These are phyloP conservation scores for Asteroscopus sphinx DNA, from an alignment of 2,888 invertebrate genomes.

Conservation along the genomic window DNA sequence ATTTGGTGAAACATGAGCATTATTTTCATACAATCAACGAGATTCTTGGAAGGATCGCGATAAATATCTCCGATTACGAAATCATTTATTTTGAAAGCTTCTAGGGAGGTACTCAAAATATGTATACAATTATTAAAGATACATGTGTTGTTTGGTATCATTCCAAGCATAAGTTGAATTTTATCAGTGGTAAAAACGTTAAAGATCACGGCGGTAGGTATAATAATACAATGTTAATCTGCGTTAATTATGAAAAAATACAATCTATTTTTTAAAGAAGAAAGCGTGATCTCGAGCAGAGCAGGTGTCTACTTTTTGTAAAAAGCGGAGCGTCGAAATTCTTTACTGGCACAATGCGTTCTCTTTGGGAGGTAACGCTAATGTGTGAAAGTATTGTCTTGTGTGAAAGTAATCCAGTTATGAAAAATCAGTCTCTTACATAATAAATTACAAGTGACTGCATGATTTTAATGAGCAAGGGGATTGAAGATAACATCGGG, in stretches of 20 bases:
- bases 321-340: constrained; percentile 60
- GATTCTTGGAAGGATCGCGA: constrained; percentile 49
- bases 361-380: constrained; percentile 62
- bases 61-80: constrained; percentile 37
- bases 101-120: constrained; percentile 11
- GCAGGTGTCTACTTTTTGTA: constrained; percentile 44
- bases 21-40: constrained; percentile 52
- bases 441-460: constrained; percentile 41
- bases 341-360: constrained; percentile 49
- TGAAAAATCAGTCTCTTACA: constrained; percentile 47
- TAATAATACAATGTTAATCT: constrained; percentile 18
- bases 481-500: constrained; percentile 10
- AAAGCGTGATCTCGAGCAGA: constrained; percentile 62
- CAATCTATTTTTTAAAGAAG: constrained; percentile 48
- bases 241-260: constrained; percentile 17
- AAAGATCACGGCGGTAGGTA: background rate
- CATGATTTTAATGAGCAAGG: constrained; percentile 22
- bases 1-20: constrained; percentile 52
- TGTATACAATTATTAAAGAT: constrained; percentile 1
- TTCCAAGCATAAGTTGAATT: constrained; percentile 3
- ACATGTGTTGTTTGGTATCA: constrained; percentile 1
- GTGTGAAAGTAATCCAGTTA: constrained; percentile 66
- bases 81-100: constrained; percentile 17
- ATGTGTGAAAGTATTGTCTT: constrained; percentile 72
- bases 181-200: constrained; percentile 11